Evolutionary conservation across 2,113 vertebrate species (phyloP).

Genomic region (Crotalus tigris): DNA sequence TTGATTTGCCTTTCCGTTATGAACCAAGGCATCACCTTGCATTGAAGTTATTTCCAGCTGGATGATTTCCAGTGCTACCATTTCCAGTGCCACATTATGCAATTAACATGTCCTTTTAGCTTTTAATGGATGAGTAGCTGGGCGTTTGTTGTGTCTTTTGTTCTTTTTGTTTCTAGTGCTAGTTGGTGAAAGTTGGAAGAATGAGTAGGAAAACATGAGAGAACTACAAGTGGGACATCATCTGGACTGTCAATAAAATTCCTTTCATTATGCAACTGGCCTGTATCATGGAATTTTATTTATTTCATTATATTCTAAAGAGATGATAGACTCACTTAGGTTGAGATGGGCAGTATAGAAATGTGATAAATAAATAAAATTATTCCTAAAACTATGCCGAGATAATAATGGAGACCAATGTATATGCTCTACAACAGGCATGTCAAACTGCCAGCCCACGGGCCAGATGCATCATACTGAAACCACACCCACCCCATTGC

Average conservation of each 20-base stretch:
- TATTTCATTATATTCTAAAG: neutral
- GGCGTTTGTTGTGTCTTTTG: neutral
- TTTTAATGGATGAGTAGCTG: neutral
- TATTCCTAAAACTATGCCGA: neutral
- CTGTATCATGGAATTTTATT: neutral
- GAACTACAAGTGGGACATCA: neutral
- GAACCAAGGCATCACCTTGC: neutral
- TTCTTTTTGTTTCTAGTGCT: neutral
- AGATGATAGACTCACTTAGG: neutral
- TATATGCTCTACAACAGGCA: neutral
- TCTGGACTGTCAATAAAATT: neutral
- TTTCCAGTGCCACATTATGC: neutral
- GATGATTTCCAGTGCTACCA: neutral
- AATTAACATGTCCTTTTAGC: neutral
- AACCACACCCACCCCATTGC: too few relatives aligned
- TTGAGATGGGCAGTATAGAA: neutral
- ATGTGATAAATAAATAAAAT: neutral
- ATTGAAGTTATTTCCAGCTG: neutral
- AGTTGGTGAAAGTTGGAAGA: neutral
- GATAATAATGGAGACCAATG: neutral
- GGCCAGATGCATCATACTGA: too few relatives aligned
- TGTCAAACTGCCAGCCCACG: too few relatives aligned
- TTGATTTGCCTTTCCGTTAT: neutral
- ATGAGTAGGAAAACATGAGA: neutral
- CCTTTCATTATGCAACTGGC: neutral